Evolutionary conservation across 2,113 vertebrate species (phyloP).

Genomic region (Romanogobio albipinnatus): DNA sequence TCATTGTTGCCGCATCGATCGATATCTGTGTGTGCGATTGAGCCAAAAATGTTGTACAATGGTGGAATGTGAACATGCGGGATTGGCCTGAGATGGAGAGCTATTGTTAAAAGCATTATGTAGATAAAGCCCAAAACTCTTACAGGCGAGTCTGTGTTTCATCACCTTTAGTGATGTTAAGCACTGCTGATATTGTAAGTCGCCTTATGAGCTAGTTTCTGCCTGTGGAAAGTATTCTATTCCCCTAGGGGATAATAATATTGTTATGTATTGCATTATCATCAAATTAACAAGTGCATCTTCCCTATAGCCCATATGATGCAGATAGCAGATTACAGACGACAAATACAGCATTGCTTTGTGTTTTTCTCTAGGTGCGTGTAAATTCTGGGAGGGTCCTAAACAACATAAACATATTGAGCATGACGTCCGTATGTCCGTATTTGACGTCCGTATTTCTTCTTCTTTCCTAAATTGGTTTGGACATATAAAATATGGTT

Average conservation of each 20-base stretch:
- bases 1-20: constrained; percentile 18
- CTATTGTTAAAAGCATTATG: not conserved
- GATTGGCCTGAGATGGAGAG: not conserved
- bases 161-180: constrained; percentile 3
- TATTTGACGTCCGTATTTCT: too few species aligned
- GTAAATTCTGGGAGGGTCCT: not conserved
- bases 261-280: not conserved
- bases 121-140: not conserved
- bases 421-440: too few species aligned
- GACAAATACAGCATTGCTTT: not conserved
- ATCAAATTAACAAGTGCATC: not conserved
- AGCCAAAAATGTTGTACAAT: constrained; percentile 17
- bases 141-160: not conserved
- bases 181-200: not conserved
- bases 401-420: not conserved
- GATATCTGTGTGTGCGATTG: constrained; percentile 12
- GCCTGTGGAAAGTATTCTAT: not conserved
- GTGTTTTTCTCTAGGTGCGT: not conserved
- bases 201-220: not conserved
- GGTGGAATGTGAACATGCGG: not conserved
- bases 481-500: too few species aligned
- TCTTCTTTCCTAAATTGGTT: too few species aligned
- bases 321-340: not conserved
- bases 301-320: not conserved
- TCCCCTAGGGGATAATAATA: not conserved